Conservation (phyloP, 2,888 invertebrate genomes). For the Sinhomidia bicolor region DNA sequence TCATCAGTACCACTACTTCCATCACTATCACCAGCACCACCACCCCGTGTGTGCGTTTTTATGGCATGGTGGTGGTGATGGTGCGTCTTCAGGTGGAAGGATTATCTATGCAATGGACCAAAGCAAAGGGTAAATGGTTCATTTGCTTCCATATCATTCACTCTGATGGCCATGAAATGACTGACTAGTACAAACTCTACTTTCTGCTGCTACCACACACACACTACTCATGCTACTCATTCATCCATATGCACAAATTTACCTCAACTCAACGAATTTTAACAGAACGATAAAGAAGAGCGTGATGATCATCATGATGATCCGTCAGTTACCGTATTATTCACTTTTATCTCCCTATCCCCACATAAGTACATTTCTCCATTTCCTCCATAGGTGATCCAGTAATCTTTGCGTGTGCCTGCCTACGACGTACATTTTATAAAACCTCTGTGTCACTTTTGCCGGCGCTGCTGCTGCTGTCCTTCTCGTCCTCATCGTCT, state of each 20-base stretch:
- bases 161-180: slow-evolving; percentile 72
- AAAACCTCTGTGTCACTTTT: slow-evolving; percentile 22
- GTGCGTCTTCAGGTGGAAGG: slow-evolving; percentile 72
- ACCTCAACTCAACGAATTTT: slow-evolving; percentile 47
- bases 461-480: no score
- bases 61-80: slow-evolving; percentile 46
- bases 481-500: background rate
- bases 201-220: background rate
- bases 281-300: slow-evolving; percentile 45
- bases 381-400: background rate
- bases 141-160: slow-evolving; percentile 72
- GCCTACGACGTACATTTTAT: background rate
- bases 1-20: background rate
- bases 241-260: slow-evolving; percentile 55
- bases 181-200: slow-evolving; percentile 46
- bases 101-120: slow-evolving; percentile 70
- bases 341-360: slow-evolving; percentile 21
- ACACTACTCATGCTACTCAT: slow-evolving; percentile 21
- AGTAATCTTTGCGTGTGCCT: background rate
- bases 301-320: slow-evolving; percentile 32
- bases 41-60: slow-evolving; percentile 15
- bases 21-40: background rate
- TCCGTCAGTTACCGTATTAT: slow-evolving; percentile 20
- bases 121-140: slow-evolving; percentile 71
- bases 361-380: no score